These are phyloP conservation scores for Todus mexicanus DNA, from an alignment of 2,797 vertebrate genomes.

Conservation along the genomic window DNA sequence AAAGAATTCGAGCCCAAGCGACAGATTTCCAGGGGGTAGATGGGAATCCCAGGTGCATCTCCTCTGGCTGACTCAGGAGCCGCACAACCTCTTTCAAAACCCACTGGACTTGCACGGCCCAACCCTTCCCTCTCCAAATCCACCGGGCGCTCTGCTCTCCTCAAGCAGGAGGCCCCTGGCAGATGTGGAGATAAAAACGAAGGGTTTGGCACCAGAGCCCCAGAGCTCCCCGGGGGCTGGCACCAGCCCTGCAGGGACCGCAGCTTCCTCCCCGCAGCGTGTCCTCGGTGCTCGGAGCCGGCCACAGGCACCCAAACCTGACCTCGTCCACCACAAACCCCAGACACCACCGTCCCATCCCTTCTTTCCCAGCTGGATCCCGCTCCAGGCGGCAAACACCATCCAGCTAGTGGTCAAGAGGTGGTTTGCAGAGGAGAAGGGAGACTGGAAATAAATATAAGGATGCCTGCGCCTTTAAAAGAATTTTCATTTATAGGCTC, in stretches of 20 bases:
- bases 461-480: conserved; percentile 80
- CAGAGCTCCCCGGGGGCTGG: neutral
- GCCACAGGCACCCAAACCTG: neutral
- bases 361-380: neutral
- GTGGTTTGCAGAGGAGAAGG: neutral
- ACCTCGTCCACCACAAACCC: neutral
- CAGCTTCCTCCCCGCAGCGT: neutral
- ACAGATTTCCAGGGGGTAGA: neutral
- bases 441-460: conserved; percentile 27
- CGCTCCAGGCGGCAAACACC: fast-evolving
- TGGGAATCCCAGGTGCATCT: neutral
- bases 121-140: neutral
- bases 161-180: neutral
- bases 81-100: neutral
- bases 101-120: neutral
- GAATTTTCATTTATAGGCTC: conserved; percentile 85
- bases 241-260: neutral
- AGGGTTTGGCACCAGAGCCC: neutral
- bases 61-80: neutral
- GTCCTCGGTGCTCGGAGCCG: neutral
- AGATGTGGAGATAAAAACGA: neutral
- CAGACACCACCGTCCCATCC: neutral
- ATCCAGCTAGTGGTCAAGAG: neutral
- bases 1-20: neutral
- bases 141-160: neutral